Evolutionary conservation across 1,140 invertebrate species (phyloP).

Genomic region (Tetramorium parvispinum): DNA sequence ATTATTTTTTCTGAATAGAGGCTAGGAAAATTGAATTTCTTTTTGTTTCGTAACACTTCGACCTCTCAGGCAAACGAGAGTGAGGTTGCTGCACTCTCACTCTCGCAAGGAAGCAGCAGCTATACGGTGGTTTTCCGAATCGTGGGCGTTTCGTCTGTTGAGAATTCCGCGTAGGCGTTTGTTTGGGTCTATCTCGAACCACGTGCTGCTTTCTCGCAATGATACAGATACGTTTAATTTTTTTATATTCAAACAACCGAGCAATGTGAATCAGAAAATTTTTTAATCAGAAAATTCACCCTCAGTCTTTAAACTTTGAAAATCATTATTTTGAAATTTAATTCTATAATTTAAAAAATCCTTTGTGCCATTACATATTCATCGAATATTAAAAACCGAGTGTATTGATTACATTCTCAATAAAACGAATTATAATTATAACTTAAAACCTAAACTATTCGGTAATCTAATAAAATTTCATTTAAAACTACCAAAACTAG

Average conservation of each 20-base stretch:
- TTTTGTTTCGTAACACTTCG: background rate
- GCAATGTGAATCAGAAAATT: too few relatives aligned
- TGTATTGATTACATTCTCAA: background rate
- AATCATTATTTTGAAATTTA: background rate
- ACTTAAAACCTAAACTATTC: background rate
- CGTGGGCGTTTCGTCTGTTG: conserved; percentile 71
- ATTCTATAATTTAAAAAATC: background rate
- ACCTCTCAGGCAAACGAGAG: background rate
- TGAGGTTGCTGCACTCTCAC: conserved; percentile 23
- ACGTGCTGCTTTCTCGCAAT: conserved; percentile 68
- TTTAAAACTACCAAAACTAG: background rate
- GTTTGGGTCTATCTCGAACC: conserved; percentile 71
- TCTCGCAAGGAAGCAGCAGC: conserved; percentile 54
- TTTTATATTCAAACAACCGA: background rate
- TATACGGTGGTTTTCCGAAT: conserved; percentile 64
- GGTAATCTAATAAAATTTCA: background rate
- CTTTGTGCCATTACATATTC: background rate
- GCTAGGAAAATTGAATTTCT: background rate
- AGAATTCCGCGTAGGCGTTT: conserved; percentile 77
- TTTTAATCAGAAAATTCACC: background rate
- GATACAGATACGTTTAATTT: background rate
- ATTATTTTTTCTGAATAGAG: background rate
- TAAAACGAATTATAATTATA: background rate
- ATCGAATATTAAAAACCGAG: background rate
- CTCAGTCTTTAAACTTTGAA: background rate